These are phyloP conservation scores for Catharus ustulatus DNA, from an alignment of 2,797 vertebrate genomes.

Conservation along the genomic window DNA sequence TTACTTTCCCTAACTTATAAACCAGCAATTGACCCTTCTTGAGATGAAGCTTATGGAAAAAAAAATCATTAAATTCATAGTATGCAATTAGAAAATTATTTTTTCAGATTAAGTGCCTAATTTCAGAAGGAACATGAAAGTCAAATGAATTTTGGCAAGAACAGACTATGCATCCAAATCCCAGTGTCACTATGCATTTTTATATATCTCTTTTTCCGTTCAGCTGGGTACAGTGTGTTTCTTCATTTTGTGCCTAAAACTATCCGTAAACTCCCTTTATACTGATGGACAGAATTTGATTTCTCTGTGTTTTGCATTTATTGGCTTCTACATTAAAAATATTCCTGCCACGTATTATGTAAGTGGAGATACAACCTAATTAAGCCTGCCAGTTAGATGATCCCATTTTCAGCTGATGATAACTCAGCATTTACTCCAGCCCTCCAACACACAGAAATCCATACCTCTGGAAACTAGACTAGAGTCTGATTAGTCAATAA, in stretches of 20 bases:
- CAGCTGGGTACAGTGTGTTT: background rate
- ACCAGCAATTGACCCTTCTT: background rate
- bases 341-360: background rate
- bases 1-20: background rate
- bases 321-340: background rate
- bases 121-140: background rate
- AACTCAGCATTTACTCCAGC: background rate
- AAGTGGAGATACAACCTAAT: background rate
- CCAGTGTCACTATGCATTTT: background rate
- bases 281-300: background rate
- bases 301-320: background rate
- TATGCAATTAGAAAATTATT: background rate
- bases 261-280: background rate
- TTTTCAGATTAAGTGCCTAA: background rate
- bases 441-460: slow-evolving; percentile 32
- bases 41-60: background rate
- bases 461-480: background rate
- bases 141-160: background rate
- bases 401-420: background rate
- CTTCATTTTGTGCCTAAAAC: background rate
- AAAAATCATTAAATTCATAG: background rate
- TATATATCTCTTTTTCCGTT: background rate
- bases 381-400: slow-evolving; percentile 1
- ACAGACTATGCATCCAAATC: background rate
- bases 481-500: slow-evolving; percentile 11